Evolutionary conservation across 1,140 invertebrate species (phyloP).

Genomic region (Protaetia brevitarsis): DNA sequence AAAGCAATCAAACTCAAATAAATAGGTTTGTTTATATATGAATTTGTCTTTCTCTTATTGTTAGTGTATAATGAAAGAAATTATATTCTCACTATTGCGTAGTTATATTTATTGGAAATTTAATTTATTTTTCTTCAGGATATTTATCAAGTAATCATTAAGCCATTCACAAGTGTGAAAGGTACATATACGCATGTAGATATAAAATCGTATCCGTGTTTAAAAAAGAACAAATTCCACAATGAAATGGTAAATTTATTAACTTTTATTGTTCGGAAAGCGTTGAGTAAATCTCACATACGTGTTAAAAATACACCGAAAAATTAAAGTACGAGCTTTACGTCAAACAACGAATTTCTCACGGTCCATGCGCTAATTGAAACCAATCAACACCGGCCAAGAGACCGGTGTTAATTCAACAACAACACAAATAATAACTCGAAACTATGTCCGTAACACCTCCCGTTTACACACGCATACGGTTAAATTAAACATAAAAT

Average conservation of each 20-base stretch:
- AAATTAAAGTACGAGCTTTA: not conserved
- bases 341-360: conserved; percentile 15
- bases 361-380: conserved; percentile 3
- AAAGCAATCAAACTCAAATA: too few species aligned
- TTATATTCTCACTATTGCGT: too few species aligned
- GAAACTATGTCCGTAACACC: conserved; percentile 10
- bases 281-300: conserved; percentile 7
- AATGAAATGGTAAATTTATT: not conserved
- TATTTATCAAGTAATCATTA: too few species aligned
- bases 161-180: too few species aligned
- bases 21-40: too few species aligned
- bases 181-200: too few species aligned
- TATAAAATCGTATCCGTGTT: not conserved
- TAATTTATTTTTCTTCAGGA: too few species aligned
- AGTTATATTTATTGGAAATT: not conserved
- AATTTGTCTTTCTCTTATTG: too few species aligned
- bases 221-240: not conserved
- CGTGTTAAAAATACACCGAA: conserved; percentile 8
- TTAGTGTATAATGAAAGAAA: too few species aligned
- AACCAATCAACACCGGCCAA: conserved; percentile 7
- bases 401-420: conserved; percentile 7
- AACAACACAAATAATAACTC: conserved; percentile 13
- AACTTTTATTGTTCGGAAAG: not conserved
- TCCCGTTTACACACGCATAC: conserved; percentile 7
- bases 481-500: not conserved